phyloP scores from a whole-genome alignment of 1,140 invertebrate species.

The Cotesia typhae region DNA sequence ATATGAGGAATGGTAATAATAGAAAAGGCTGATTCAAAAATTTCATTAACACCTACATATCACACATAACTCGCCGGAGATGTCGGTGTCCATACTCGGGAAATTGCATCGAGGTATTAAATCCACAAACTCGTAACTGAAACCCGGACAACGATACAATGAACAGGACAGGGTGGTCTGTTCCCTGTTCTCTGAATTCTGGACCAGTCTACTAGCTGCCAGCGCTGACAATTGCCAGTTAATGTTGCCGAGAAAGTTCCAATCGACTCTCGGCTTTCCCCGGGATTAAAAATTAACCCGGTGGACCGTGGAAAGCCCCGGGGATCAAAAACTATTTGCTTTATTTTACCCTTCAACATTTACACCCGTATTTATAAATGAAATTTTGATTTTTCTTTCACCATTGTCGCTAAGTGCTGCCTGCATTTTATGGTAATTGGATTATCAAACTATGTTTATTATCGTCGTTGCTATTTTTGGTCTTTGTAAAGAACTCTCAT shows the following conservation, averaged over 20 bases:
- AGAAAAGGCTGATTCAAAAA: slow-evolving; percentile 17
- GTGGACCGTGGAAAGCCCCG: neutral
- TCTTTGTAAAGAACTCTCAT: too few relatives aligned
- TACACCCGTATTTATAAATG: too few relatives aligned
- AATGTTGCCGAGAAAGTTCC: slow-evolving; percentile 15
- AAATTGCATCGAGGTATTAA: slow-evolving; percentile 29
- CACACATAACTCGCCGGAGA: neutral
- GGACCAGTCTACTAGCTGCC: neutral
- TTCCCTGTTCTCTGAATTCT: neutral
- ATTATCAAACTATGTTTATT: too few relatives aligned
- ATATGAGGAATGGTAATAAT: too few relatives aligned
- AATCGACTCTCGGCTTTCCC: neutral
- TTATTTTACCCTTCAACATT: too few relatives aligned
- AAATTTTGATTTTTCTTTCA: too few relatives aligned
- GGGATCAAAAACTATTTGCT: too few relatives aligned
- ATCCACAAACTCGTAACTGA: slow-evolving; percentile 8
- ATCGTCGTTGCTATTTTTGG: too few relatives aligned
- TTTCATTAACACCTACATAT: slow-evolving; percentile 32
- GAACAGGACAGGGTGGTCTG: too few relatives aligned
- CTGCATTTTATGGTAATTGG: too few relatives aligned
- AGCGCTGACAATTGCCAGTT: slow-evolving; percentile 20
- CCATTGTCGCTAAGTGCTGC: too few relatives aligned
- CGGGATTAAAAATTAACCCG: slow-evolving; percentile 17
- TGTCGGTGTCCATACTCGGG: slow-evolving; percentile 24
- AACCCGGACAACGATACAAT: slow-evolving; percentile 13